Conservation (phyloP, 2,888 invertebrate species). For the Chrysodeixis includens region DNA sequence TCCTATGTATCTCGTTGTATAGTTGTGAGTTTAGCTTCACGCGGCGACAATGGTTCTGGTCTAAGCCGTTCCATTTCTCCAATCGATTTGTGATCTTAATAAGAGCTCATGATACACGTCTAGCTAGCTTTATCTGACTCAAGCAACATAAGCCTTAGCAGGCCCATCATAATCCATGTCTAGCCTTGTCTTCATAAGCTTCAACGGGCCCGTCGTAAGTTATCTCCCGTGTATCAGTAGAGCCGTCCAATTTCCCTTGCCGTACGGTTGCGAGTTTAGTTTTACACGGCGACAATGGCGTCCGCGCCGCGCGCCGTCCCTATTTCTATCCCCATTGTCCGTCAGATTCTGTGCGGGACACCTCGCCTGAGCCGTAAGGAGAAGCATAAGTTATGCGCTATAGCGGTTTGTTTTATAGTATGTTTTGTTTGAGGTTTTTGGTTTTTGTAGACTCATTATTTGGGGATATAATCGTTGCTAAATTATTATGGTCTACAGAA, state of each 20-base stretch:
- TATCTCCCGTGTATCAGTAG: constrained; percentile 1
- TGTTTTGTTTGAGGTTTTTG: neutral
- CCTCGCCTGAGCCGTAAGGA: constrained; percentile 62
- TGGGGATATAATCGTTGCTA: too few species aligned
- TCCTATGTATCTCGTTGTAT: constrained; percentile 50
- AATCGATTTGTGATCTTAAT: neutral
- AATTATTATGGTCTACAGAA: too few species aligned
- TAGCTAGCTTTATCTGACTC: neutral
- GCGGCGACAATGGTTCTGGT: constrained; percentile 74
- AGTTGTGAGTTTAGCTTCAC: constrained; percentile 64
- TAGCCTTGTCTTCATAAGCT: neutral
- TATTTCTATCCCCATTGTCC: constrained; percentile 76
- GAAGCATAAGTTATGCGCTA: constrained; percentile 11
- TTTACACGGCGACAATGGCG: constrained; percentile 72
- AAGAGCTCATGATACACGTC: neutral
- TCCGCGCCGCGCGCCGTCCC: constrained; percentile 65
- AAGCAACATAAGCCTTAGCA: too few species aligned
- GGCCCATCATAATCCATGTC: too few species aligned
- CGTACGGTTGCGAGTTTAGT: constrained; percentile 62
- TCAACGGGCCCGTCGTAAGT: constrained; percentile 4
- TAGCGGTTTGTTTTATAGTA: constrained; percentile 14
- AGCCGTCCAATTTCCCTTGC: constrained; percentile 32
- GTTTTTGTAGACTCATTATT: neutral
- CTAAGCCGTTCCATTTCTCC: neutral
- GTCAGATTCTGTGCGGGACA: constrained; percentile 77